phyloP scores from a whole-genome alignment of 2,888 invertebrate genomes.

The Anoplius nigerrimus region DNA sequence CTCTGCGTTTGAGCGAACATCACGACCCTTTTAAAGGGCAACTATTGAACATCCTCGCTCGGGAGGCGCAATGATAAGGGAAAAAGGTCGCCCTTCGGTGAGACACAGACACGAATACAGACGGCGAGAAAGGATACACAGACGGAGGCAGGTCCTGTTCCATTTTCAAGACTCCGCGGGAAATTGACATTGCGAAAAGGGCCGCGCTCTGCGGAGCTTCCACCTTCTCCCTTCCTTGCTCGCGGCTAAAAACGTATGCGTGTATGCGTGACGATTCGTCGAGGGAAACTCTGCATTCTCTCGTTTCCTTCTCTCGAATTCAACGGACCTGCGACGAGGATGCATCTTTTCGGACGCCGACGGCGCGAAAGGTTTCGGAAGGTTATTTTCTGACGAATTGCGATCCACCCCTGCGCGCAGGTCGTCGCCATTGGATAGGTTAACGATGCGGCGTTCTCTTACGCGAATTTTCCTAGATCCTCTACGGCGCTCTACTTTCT shows the following conservation, averaged over 20 bases:
- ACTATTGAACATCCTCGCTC: not conserved
- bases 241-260: conserved; percentile 45
- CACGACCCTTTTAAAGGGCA: not conserved
- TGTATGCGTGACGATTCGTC: not conserved
- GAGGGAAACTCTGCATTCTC: not conserved
- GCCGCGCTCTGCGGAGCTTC: conserved; percentile 53
- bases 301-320: too few relatives aligned
- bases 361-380: too few relatives aligned
- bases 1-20: not conserved
- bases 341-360: too few relatives aligned
- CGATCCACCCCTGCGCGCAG: too few relatives aligned
- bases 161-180: conserved; percentile 56
- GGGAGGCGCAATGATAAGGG: not conserved
- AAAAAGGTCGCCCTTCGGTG: not conserved
- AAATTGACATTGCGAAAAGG: conserved; percentile 71
- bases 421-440: too few relatives aligned
- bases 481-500: too few relatives aligned
- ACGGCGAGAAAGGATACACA: not conserved
- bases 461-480: too few relatives aligned
- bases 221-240: conserved; percentile 44
- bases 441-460: too few relatives aligned
- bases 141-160: conserved; percentile 33
- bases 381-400: too few relatives aligned
- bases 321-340: too few relatives aligned
- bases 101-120: conserved; percentile 13